Conservation (phyloP, 1,140 invertebrate species). For the Diuraphis noxia region DNA sequence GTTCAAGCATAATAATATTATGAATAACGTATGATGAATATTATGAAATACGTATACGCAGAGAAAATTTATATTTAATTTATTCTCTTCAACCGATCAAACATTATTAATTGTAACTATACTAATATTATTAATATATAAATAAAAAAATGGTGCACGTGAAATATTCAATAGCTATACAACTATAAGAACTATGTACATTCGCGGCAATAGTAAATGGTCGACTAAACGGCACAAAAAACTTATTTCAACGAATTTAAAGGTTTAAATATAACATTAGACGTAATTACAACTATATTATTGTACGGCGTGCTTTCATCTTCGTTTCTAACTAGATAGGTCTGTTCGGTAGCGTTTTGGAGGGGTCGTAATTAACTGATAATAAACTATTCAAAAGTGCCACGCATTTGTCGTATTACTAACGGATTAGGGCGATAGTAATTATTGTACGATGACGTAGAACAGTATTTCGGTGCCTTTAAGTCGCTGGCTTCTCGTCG, state of each 20-base stretch:
- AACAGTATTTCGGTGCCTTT: neutral
- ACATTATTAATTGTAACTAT: neutral
- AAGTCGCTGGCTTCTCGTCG: neutral
- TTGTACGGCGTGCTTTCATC: neutral
- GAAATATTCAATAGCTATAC: neutral
- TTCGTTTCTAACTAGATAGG: neutral
- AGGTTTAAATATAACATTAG: neutral
- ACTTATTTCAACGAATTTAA: neutral
- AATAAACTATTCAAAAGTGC: slow-evolving; percentile 4
- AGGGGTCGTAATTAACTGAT: neutral
- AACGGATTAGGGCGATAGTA: neutral
- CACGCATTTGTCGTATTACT: slow-evolving; percentile 1
- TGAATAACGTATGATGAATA: too few species aligned
- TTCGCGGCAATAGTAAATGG: neutral
- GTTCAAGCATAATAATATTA: neutral
- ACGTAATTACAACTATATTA: neutral
- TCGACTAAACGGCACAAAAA: neutral
- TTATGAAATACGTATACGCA: neutral
- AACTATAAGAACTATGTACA: neutral
- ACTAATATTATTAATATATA: too few species aligned
- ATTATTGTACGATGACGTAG: neutral
- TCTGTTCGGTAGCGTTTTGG: neutral
- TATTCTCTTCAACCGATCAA: neutral
- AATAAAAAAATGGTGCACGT: neutral
- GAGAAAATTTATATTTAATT: neutral